phyloP scores from a whole-genome alignment of 2,888 invertebrate genomes.

The Plebejus melissa region DNA sequence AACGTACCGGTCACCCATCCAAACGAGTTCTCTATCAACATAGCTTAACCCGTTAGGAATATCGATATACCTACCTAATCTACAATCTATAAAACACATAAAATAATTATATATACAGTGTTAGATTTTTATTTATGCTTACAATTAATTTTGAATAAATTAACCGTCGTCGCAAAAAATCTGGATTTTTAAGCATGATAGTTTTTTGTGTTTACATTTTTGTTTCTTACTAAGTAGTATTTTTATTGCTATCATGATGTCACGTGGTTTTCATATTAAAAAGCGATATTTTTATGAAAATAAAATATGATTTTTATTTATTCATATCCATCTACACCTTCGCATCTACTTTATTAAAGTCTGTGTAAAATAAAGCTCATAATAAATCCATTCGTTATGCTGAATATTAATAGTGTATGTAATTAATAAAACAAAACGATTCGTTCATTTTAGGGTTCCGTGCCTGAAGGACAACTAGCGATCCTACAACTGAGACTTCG shows the following conservation, averaged over 20 bases:
- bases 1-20: conserved; percentile 1
- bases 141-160: conserved; percentile 11
- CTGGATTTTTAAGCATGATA: not conserved
- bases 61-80: not conserved
- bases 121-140: conserved; percentile 13
- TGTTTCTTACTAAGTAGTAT: not conserved
- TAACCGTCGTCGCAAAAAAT: conserved; percentile 1
- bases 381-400: conserved; percentile 7
- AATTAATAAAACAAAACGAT: conserved; percentile 2
- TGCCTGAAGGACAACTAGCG: not conserved
- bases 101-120: conserved; percentile 1
- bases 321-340: not conserved
- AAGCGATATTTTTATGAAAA: not conserved
- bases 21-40: not conserved
- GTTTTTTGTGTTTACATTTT: conserved; percentile 1
- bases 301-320: conserved; percentile 9
- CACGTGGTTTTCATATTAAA: not conserved
- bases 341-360: not conserved
- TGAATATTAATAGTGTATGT: not conserved
- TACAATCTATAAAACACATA: conserved; percentile 12
- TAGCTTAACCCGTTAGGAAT: not conserved
- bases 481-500: not conserved
- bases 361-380: not conserved
- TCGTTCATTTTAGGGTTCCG: not conserved
- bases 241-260: not conserved